Conservation (phyloP, 2,888 invertebrate genomes). For the Drosophila yooni region DNA sequence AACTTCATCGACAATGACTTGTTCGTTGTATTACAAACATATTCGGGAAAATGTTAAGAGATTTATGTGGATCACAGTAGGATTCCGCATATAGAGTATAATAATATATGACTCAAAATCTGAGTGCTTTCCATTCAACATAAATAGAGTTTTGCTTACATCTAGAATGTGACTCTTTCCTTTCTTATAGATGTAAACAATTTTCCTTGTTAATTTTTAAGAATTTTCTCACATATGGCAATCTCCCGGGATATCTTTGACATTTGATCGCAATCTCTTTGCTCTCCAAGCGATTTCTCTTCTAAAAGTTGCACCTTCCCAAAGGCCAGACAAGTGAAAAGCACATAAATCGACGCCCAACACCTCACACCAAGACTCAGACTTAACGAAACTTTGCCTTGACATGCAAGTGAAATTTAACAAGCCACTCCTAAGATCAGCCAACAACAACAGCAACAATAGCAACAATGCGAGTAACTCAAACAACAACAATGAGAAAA, state of each 20-base stretch:
- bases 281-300: slow-evolving; percentile 49
- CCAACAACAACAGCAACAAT: slow-evolving; percentile 49
- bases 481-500: slow-evolving; percentile 25
- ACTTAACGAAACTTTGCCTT: slow-evolving; percentile 46
- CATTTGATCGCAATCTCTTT: slow-evolving; percentile 37
- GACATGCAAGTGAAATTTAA: slow-evolving; percentile 80
- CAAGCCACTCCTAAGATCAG: slow-evolving; percentile 74
- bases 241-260: slow-evolving; percentile 1
- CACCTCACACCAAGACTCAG: slow-evolving; percentile 53
- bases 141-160: neutral
- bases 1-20: slow-evolving; percentile 44
- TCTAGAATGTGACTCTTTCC: neutral
- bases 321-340: slow-evolving; percentile 73
- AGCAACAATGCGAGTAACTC: slow-evolving; percentile 37
- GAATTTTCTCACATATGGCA: slow-evolving; percentile 41
- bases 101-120: neutral
- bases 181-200: neutral
- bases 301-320: slow-evolving; percentile 43
- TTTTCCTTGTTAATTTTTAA: neutral
- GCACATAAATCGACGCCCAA: slow-evolving; percentile 79
- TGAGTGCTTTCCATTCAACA: neutral
- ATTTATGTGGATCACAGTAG: slow-evolving; percentile 22
- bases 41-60: slow-evolving; percentile 16
- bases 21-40: slow-evolving; percentile 37
- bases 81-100: neutral